Percentiles rank a stretch among this genome's conserved stretches.
Evolutionary conservation across 2,797 vertebrate species (phyloP).

Genomic region (Sorex maritimensis): DNA sequence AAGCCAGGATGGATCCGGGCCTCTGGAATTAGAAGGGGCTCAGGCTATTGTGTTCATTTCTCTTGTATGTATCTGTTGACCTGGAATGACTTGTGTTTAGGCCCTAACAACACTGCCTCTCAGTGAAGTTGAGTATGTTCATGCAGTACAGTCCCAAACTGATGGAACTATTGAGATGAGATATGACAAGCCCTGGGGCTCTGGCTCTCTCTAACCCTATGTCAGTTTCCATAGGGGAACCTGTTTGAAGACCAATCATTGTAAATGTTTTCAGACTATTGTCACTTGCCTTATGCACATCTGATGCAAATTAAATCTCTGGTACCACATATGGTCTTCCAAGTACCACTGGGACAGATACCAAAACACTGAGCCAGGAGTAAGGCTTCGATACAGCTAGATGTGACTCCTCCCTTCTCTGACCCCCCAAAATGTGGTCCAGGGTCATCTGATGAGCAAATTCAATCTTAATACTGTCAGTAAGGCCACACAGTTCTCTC

Average conservation of each 20-base stretch:
- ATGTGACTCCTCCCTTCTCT: too few relatives aligned
- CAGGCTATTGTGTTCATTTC: constrained; percentile 14
- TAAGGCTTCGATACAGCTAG: too few relatives aligned
- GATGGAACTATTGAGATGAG: background rate
- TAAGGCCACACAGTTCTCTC: too few relatives aligned
- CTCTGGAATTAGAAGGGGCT: background rate
- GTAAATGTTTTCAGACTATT: background rate
- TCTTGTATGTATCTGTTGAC: constrained; percentile 49
- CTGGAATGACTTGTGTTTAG: constrained; percentile 50
- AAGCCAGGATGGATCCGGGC: background rate
- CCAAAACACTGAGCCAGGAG: too few relatives aligned
- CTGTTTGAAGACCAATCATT: background rate
- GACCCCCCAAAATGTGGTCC: too few relatives aligned
- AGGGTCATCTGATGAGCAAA: too few relatives aligned
- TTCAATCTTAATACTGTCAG: too few relatives aligned
- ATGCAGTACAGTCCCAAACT: background rate
- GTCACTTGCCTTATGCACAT: background rate
- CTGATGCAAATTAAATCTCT: too few relatives aligned
- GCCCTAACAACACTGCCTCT: too few relatives aligned
- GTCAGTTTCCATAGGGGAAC: background rate
- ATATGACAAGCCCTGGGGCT: background rate
- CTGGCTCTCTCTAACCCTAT: background rate
- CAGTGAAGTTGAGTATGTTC: constrained; percentile 6
- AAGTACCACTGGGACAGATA: background rate
- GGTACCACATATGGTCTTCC: too few relatives aligned